Evolutionary conservation across 2,113 vertebrate species (phyloP), one percentile per base, ranked within the genome.

Genomic region (Dicerorhinus sumatrensis): DNA sequence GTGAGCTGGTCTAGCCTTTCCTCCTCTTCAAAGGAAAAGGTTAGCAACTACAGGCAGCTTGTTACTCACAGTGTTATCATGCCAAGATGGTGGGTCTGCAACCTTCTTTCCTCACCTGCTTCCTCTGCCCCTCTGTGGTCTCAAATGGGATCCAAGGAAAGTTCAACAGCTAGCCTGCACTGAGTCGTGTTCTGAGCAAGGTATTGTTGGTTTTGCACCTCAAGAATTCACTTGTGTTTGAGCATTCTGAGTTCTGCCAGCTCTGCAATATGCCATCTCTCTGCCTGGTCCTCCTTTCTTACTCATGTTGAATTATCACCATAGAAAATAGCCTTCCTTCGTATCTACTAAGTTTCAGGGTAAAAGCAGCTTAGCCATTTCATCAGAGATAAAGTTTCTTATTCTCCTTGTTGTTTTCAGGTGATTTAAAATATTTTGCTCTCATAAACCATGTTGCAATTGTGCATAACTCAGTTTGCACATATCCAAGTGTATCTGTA

Each of bases 21-120:
- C 81, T 91, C 39, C 60, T 85, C 87, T 75, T 75, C 62, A 83
- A 51, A 96, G 93, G 42, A 60, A 87, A 83, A 69, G n/a, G 11
- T 67, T 60, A 87, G 82, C 20, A 21, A n/a, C 63, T 3, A 23
- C 33, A 62, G 51, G 51, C 51, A 33, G 73, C 67, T 84, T 29
- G 14, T 65, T 46, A 16, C 69, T 56, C 63, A 92, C n/a, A 69
- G 56, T 8, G 16, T 33, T 83, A 6, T 48, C 17, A 6, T 48
- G 79, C 54, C 58, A 93, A 33, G 18, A 29, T 6, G 7, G 63
- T 13, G 58, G 65, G 42, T 79, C 58, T 54, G 60, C 42, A 56
- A 17, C 62, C 33, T n/a, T 39, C 67, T 95, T 79, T 20, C 73
- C 54, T 83, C 25, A 23, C 63, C 62, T 14, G 48, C 69, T 51